phyloP scores from a whole-genome alignment of 2,888 invertebrate genomes.

The Petrophora chlorosata region DNA sequence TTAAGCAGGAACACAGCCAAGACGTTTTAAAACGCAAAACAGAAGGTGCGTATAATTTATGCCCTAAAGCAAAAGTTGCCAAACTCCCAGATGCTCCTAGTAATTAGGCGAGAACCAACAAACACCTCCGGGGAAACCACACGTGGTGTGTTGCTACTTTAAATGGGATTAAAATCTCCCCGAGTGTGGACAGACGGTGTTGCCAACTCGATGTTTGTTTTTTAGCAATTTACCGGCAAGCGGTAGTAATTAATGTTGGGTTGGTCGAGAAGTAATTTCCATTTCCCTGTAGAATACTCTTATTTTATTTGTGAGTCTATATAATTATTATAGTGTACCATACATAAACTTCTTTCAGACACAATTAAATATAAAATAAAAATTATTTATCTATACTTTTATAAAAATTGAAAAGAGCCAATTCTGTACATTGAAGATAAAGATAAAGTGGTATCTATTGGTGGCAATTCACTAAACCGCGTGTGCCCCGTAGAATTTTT shows the following conservation, averaged over 20 bases:
- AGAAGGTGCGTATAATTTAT: constrained; percentile 32
- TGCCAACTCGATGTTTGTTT: constrained; percentile 25
- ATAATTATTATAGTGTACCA: neutral
- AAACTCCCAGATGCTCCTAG: constrained; percentile 32
- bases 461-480: too few relatives aligned
- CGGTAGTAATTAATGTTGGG: constrained; percentile 16
- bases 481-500: too few relatives aligned
- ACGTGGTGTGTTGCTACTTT: constrained; percentile 31
- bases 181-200: constrained; percentile 31
- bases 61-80: constrained; percentile 32
- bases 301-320: neutral
- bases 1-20: neutral
- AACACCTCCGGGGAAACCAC: constrained; percentile 33
- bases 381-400: too few relatives aligned
- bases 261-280: constrained; percentile 2
- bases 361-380: too few relatives aligned
- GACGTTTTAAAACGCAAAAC: neutral
- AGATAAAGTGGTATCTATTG: too few relatives aligned
- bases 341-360: too few relatives aligned
- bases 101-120: constrained; percentile 45
- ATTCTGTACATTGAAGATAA: too few relatives aligned
- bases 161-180: constrained; percentile 39
- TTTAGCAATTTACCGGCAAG: constrained; percentile 19
- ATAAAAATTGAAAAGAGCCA: too few relatives aligned
- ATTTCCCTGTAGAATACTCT: neutral